Percentiles rank a stretch among this genome's conserved stretches.
Conservation (phyloP, 2,888 invertebrate species). For the Limnephilus rhombicus region DNA sequence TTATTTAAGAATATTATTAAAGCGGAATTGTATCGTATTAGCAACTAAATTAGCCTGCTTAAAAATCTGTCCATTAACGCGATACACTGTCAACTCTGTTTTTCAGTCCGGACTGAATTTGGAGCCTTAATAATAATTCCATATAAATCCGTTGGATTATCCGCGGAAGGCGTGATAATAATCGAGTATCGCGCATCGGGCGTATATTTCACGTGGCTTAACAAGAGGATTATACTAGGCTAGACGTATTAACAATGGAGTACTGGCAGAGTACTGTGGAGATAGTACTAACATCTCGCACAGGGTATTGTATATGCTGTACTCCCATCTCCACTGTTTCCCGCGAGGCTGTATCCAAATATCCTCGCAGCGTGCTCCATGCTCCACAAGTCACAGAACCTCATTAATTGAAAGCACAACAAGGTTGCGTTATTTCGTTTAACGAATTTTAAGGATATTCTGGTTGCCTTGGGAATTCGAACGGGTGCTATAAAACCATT, state of each 20-base stretch:
- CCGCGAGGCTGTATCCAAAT: not conserved
- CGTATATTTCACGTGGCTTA: constrained; percentile 19
- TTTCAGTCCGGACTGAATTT: not conserved
- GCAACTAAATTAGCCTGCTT: not conserved
- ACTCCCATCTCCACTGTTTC: not conserved
- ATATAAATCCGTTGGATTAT: constrained; percentile 15
- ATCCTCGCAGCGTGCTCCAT: not conserved
- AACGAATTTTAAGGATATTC: not conserved
- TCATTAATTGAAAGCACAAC: constrained; percentile 7
- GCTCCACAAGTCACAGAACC: not conserved
- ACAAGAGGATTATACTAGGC: not conserved
- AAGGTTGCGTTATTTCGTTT: not conserved
- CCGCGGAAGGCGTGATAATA: constrained; percentile 36
- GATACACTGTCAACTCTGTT: not conserved
- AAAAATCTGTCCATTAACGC: not conserved
- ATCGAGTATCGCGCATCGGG: constrained; percentile 43
- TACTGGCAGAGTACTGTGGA: not conserved
- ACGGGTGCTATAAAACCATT: not conserved
- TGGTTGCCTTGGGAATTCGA: not conserved
- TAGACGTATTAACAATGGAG: constrained; percentile 21
- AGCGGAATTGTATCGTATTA: too few species aligned
- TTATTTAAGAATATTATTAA: too few species aligned
- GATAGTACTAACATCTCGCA: not conserved
- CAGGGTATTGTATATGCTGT: too few species aligned
- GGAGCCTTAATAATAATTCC: constrained; percentile 15